A percentile compares a stretch with the other conserved stretches of the same genome.
These are phyloP conservation scores for Marcusenius ussheri DNA, from an alignment of 2,113 vertebrate species.

Conservation along the genomic window DNA sequence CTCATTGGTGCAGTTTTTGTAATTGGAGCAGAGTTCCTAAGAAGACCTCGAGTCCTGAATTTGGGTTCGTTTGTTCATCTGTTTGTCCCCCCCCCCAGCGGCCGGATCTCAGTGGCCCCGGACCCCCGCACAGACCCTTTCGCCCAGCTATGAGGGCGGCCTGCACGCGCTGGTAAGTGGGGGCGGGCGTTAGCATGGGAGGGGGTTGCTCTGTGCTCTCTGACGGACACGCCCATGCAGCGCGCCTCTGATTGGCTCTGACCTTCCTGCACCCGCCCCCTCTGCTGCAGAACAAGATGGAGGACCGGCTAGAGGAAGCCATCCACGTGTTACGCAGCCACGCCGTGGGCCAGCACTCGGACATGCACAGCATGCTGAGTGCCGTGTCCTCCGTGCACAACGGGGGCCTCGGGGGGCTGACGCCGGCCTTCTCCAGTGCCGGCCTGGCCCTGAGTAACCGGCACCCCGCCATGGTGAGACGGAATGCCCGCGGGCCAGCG, in stretches of 20 bases:
- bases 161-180: conserved; percentile 80
- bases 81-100: conserved; percentile 42
- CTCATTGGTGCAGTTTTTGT: background rate
- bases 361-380: conserved; percentile 74
- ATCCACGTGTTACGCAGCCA: conserved; percentile 93
- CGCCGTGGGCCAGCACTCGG: conserved; percentile 75
- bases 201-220: background rate
- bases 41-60: background rate
- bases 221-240: background rate
- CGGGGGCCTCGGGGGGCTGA: conserved; percentile 65
- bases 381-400: conserved; percentile 64
- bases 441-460: conserved; percentile 76
- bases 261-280: background rate
- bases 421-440: conserved; percentile 69
- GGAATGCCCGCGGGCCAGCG: background rate
- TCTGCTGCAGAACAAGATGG: conserved; percentile 86
- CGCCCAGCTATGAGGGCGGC: conserved; percentile 85
- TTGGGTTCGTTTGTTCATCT: background rate
- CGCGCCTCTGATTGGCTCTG: background rate
- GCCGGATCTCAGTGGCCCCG: conserved; percentile 89
- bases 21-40: background rate
- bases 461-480: conserved; percentile 76
- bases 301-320: conserved; percentile 93
- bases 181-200: background rate
- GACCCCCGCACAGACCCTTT: conserved; percentile 70